Evolutionary conservation across 2,113 vertebrate species (phyloP).

Genomic region (Cinclus mexicanus): DNA sequence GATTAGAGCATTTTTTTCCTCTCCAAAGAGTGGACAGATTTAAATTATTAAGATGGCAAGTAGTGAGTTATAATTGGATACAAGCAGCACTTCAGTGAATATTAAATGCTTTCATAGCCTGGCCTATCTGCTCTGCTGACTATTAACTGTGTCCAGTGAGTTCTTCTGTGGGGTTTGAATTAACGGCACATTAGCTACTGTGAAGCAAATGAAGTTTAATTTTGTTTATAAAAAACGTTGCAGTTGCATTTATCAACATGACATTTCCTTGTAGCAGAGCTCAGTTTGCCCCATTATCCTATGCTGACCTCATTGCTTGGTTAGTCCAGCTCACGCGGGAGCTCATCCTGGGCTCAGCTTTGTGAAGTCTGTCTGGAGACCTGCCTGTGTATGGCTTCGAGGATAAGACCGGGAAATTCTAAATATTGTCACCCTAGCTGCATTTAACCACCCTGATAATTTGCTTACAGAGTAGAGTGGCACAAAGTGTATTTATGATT

Average conservation of each 20-base stretch:
- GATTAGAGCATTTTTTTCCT: conserved; percentile 75
- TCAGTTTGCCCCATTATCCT: conserved; percentile 49
- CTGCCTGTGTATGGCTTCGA: neutral
- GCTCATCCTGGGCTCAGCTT: neutral
- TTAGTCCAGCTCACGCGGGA: neutral
- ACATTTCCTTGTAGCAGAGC: conserved; percentile 48
- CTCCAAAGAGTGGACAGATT: conserved; percentile 83
- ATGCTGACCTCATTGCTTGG: conserved; percentile 43
- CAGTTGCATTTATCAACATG: conserved; percentile 66
- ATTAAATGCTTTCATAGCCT: conserved; percentile 88
- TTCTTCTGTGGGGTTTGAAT: conserved; percentile 66
- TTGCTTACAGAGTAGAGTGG: neutral
- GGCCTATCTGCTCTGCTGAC: conserved; percentile 73
- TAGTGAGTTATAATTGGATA: conserved; percentile 98
- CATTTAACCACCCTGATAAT: neutral
- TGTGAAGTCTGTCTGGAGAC: neutral
- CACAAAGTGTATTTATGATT: neutral
- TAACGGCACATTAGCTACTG: conserved; percentile 66
- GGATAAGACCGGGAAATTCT: neutral
- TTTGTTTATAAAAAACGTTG: conserved; percentile 72
- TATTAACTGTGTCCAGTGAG: conserved; percentile 90
- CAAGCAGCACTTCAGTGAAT: conserved; percentile 94
- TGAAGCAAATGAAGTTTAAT: conserved; percentile 73
- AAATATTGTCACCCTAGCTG: neutral
- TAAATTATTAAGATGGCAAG: conserved; percentile 96